Base-by-base conservation (phyloP, 1,140 invertebrate species). In the Neuroterus valhalla region DNA sequence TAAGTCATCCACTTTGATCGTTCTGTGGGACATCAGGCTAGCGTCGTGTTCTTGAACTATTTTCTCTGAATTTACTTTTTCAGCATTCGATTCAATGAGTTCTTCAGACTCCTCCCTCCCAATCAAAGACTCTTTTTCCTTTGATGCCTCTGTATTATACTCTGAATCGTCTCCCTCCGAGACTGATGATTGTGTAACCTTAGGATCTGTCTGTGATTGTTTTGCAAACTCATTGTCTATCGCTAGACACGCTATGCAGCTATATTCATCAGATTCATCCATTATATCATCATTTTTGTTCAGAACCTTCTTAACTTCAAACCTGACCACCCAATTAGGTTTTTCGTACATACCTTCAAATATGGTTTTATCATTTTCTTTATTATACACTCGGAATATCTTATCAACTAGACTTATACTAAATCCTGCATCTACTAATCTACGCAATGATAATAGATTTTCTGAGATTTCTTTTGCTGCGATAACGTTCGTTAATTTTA, bases 401-500 rank as follows among this genome's bases (percentile, higher is more conserved):
- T 52, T 68, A 66, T 79, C 72, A 66, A 79, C 75, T 66, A 77
- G 68, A 66, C 74, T 21, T 43, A 81, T 76, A n/a, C n/a, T n/a
- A n/a, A n/a, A n/a, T n/a, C n/a, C n/a, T n/a, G n/a, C n/a, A n/a
- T n/a, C n/a, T n/a, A n/a, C n/a, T n/a, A n/a, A n/a, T n/a, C n/a
- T n/a, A n/a, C n/a, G n/a, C n/a, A n/a, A n/a, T n/a, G n/a, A 50
- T 14, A 78, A 23, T 14, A 78, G 42, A 71, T 79, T 79, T 12
- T 81, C 74, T 50, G 80, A 75, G 50, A 81, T 76, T 21, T 81
- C 68, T 76, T 76, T 69, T 14, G 78, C 78, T 2, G 75, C 75
- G 21, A 79, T 67, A 15, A 79, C 78, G 42, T 81, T 76, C 46
- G 76, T 74, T 75, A 78, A 75, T 67, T 78, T 81, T 12, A 81